Conservation (phyloP, 2,113 vertebrate species). For the Sorex fumeus region DNA sequence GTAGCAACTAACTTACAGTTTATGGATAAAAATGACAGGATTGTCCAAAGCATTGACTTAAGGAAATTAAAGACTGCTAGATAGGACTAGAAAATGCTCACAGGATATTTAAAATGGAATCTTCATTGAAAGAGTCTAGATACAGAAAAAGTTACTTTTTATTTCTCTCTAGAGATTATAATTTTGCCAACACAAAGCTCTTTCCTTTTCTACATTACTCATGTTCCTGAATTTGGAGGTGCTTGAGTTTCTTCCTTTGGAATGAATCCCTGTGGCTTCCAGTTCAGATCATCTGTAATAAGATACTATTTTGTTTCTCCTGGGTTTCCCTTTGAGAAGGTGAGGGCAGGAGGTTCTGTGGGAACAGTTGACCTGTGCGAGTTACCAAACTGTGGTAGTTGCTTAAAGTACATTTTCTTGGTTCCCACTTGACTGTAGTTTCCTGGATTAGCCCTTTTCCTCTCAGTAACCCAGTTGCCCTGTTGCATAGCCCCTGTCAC, state of each 20-base stretch:
- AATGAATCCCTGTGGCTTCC: constrained; percentile 69
- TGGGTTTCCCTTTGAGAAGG: constrained; percentile 57
- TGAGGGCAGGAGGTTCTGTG: constrained; percentile 28
- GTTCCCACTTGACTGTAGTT: constrained; percentile 2
- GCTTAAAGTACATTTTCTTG: constrained; percentile 49
- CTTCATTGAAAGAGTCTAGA: constrained; percentile 46
- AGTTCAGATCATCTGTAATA: constrained; percentile 75
- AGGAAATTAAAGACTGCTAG: constrained; percentile 8
- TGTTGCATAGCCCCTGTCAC: constrained; percentile 78
- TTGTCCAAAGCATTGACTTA: constrained; percentile 29
- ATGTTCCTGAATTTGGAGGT: constrained; percentile 50
- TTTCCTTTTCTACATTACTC: constrained; percentile 24
- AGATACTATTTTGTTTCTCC: constrained; percentile 57
- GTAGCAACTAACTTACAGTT: constrained; percentile 11
- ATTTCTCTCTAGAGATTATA: constrained; percentile 45
- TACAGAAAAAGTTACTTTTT: constrained; percentile 56
- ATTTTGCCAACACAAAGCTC: constrained; percentile 50
- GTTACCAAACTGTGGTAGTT: constrained; percentile 32
- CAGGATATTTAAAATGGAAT: constrained; percentile 1
- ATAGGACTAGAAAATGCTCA: constrained; percentile 44
- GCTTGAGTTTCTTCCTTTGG: constrained; percentile 57
- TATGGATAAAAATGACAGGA: constrained; percentile 51
- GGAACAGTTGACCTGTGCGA: constrained; percentile 88
- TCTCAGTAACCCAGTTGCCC: constrained; percentile 68
- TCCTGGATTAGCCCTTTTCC: constrained; percentile 28